Base-by-base conservation (phyloP, 2,797 vertebrate genomes). In the Argyrosomus regius region DNA sequence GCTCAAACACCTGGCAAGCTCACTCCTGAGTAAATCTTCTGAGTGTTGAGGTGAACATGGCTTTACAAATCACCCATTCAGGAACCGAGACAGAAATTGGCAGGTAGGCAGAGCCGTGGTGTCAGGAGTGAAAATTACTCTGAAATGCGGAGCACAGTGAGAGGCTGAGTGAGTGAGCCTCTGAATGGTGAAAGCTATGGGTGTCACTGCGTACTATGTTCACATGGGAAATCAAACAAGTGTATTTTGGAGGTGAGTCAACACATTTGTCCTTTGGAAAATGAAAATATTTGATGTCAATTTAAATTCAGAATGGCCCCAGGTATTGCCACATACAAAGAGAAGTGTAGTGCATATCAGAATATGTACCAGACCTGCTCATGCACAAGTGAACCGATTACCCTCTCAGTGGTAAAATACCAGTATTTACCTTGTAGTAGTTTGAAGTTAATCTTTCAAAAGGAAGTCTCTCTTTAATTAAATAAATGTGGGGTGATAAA, bases 61-160 rank as follows among this genome's bases (percentile, higher is more conserved):
- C 90, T 94, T 94, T 93, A 93, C 93, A 94, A 94, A 94, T 92
- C 93, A 87, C 83, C 92, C 91, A 90, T 95, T 93, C 93, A 94
- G 88, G 87, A 89, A 79, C 78, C 71, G 52, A 94, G 90, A 92
- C 90, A 83, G 87, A 93, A 95, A 94, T 93, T 94, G 93, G 92
- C 94, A 93, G 91, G 90, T 95, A 92, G 88, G 90, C 91, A 92
- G 90, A 93, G 86, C 82, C 64, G 71, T 77, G 75, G 89, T 91
- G 91, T 93, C 90, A 89, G 90, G 89, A 94, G 90, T 88, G 93
- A 94, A 92, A 95, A 94, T 93, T 87, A 93, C 93, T 91, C 89
- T 91, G 93, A 93, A 94, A 94, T 89, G 89, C 67, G 62, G 66
- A 86, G 91, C 87, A 78, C 81, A 70, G 88, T 63, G 83, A 87